phyloP scores from a whole-genome alignment of 23 tunicate species.

The Styela plicata region DNA sequence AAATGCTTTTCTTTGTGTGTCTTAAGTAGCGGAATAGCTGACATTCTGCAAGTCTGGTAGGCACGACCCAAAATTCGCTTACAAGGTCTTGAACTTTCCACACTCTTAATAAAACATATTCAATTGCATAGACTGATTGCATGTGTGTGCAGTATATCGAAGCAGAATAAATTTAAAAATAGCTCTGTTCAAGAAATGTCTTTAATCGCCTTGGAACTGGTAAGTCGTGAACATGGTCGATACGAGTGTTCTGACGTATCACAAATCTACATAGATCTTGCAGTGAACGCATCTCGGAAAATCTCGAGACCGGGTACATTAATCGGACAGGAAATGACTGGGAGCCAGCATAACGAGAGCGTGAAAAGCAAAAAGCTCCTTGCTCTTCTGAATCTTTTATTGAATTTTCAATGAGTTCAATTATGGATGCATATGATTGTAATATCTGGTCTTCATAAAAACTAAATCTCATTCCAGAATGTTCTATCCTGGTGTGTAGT shows the following conservation, averaged over 20 bases:
- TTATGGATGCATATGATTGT: slow-evolving; percentile 64
- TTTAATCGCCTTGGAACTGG: slow-evolving; percentile 74
- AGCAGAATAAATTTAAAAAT: slow-evolving; percentile 69
- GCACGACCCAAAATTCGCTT: no score
- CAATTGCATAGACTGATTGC: no score
- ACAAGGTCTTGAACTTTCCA: no score
- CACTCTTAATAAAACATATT: no score
- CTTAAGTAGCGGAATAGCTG: no score
- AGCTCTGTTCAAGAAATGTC: slow-evolving; percentile 57
- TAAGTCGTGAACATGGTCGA: slow-evolving; percentile 68
- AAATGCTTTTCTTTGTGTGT: no score
- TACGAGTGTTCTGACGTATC: slow-evolving; percentile 69
- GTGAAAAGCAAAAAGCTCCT: slow-evolving; percentile 73
- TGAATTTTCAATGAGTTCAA: slow-evolving; percentile 66
- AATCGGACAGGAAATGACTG: slow-evolving; percentile 62
- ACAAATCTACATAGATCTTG: slow-evolving; percentile 83
- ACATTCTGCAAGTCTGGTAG: no score
- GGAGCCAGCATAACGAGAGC: slow-evolving; percentile 35
- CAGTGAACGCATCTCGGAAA: slow-evolving; percentile 59
- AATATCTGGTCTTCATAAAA: slow-evolving; percentile 51
- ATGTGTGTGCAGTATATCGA: no score
- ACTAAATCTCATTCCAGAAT: slow-evolving; percentile 74
- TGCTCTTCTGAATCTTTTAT: slow-evolving; percentile 64
- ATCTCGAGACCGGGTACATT: slow-evolving; percentile 66
- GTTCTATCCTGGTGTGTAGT: slow-evolving; percentile 80